Evolutionary conservation across 2,888 invertebrate species (phyloP).

Genomic region (Caradrina clavipalpis): DNA sequence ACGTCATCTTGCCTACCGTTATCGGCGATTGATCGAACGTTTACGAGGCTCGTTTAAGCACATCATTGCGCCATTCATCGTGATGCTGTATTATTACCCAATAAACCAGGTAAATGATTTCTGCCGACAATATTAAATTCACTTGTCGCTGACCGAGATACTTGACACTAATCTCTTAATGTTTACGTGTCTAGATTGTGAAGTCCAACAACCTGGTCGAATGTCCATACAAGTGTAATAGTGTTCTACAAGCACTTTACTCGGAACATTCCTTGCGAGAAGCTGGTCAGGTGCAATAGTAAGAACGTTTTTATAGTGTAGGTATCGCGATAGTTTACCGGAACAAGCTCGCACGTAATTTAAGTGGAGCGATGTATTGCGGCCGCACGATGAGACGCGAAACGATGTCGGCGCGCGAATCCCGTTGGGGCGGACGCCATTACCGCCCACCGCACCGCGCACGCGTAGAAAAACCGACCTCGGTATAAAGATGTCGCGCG

Average conservation of each 20-base stretch:
- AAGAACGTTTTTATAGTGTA: constrained; percentile 75
- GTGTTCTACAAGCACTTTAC: constrained; percentile 53
- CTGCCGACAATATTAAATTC: constrained; percentile 66
- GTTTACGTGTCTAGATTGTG: constrained; percentile 49
- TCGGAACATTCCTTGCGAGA: constrained; percentile 49
- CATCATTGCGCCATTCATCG: constrained; percentile 75
- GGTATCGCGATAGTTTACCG: constrained; percentile 82
- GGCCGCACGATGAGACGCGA: constrained; percentile 88
- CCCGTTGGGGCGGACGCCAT: constrained; percentile 89
- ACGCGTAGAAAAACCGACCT: constrained; percentile 87
- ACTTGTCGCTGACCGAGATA: constrained; percentile 59
- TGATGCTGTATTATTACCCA: constrained; percentile 70
- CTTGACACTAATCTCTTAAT: constrained; percentile 60
- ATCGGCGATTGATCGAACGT: constrained; percentile 76
- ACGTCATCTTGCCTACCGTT: constrained; percentile 78
- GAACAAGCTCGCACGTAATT: constrained; percentile 87
- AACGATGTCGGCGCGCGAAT: constrained; percentile 88
- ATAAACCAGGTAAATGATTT: constrained; percentile 71
- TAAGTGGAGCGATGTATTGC: constrained; percentile 89
- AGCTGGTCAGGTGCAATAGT: constrained; percentile 65
- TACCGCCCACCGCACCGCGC: constrained; percentile 88
- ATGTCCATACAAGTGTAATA: constrained; percentile 58
- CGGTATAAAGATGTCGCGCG: constrained; percentile 85
- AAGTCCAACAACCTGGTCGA: constrained; percentile 47
- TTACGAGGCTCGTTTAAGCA: constrained; percentile 77